These are phyloP conservation scores for Phoeniculus purpureus DNA, from an alignment of 2,797 vertebrate species.

Conservation along the genomic window DNA sequence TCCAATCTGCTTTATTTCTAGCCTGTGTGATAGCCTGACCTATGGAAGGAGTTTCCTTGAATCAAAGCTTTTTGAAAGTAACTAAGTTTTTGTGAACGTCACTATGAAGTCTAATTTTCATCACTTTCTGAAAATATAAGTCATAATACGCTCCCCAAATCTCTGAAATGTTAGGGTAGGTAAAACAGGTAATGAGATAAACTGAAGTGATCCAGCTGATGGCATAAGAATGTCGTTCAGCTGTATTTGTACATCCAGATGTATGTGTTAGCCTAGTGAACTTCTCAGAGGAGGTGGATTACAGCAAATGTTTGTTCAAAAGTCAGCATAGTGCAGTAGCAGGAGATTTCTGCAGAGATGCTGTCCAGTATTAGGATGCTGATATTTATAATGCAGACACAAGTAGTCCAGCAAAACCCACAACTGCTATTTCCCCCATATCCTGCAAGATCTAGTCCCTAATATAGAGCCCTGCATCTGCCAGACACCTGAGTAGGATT, in stretches of 20 bases:
- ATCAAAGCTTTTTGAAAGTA: background rate
- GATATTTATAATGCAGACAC: background rate
- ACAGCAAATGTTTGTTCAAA: background rate
- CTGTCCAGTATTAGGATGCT: background rate
- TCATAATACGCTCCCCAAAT: background rate
- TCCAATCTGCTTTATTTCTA: background rate
- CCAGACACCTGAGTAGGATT: background rate
- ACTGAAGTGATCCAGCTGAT: background rate
- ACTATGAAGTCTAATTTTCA: background rate
- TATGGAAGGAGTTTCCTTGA: background rate
- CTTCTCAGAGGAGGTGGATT: background rate
- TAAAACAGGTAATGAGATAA: background rate
- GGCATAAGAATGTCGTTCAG: background rate
- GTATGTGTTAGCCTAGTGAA: background rate
- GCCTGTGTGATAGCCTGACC: background rate
- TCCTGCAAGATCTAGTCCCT: background rate
- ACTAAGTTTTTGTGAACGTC: background rate
- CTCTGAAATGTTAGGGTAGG: background rate
- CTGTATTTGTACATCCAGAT: background rate
- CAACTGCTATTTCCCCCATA: background rate
- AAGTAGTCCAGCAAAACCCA: background rate
- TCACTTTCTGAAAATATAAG: background rate
- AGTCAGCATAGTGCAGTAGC: background rate
- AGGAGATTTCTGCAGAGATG: background rate
- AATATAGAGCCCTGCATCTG: background rate